Evolutionary conservation across 2,888 invertebrate genomes (phyloP), one percentile per base, ranked within the genome.

Genomic region (Chrysolina oricalcia): DNA sequence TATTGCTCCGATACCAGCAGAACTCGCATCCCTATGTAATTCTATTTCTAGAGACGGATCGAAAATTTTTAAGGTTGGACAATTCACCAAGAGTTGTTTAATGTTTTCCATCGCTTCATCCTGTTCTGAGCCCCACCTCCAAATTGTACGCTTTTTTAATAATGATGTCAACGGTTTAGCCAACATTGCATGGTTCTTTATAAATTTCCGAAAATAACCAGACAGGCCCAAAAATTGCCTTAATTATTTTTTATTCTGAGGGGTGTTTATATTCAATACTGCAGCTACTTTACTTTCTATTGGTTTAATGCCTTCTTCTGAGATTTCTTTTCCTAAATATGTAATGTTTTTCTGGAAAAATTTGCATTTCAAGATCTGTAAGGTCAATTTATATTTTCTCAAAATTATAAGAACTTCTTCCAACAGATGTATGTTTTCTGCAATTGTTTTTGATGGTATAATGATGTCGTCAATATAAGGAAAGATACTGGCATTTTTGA

Each of bases 301-400:
- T 13, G 81, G 82, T 50, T 56, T 62, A n/a, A 80, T 72, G 15
- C 81, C 81, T 53, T 77, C 77, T 8, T 27, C 73, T 56, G 75
- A 76, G 23, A 83, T 78, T 76, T 81, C 80, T 11, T 74, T 56
- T 41, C 80, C 80, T 21, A 83, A 65, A 73, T 83, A 83, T 64
- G 63, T 63, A 17, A 80, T 75, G 23, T 35, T 59, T 40, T 35
- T 74, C 43, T 66, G 41, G 19, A 82, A 82, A 67, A 82, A 81
- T 3, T 41, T 27, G 69, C 82, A 80, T 70, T 82, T 81, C 10
- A 48, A 68, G 10, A 77, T n/a, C 63, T 81, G 80, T 40, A 82
- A 56, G 2, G 80, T 82, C 1, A 82, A 53, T 35, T 81, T 72
- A 56, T 63, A 19, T 63, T 63, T 63, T 40, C 40, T 27, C 13